Evolutionary conservation across 37 sponge, comb jelly and placozoan species (phyloP).

Genomic region (Cladorhizidae sp.): DNA sequence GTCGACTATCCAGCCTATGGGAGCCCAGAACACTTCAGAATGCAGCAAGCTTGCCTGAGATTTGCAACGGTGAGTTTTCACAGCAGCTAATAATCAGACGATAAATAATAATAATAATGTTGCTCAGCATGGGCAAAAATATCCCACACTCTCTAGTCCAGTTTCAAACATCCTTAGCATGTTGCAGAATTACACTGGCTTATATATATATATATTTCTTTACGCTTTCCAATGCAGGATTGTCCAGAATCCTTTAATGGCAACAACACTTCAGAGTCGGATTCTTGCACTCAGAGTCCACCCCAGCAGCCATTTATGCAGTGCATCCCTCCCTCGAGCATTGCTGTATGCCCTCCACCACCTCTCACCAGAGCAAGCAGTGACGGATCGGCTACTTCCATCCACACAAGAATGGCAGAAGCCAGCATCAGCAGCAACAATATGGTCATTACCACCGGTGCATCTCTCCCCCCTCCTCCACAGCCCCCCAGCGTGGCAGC

Average conservation of each 20-base stretch:
- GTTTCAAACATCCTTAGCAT: no score
- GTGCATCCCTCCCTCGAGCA: conserved; percentile 10
- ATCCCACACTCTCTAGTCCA: no score
- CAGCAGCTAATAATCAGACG: no score
- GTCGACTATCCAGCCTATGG: not conserved
- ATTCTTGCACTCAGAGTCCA: conserved; percentile 24
- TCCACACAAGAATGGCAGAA: conserved; percentile 29
- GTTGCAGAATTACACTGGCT: no score
- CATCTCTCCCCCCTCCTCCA: not conserved
- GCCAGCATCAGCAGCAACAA: not conserved
- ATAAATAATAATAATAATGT: no score
- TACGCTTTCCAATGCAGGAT: not conserved
- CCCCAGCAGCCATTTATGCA: conserved; percentile 14
- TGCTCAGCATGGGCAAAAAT: no score
- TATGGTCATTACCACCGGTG: not conserved
- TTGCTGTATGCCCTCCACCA: conserved; percentile 44
- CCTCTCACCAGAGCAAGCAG: conserved; percentile 51
- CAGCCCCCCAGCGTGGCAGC: no score
- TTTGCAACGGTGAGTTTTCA: not conserved
- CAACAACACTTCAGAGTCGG: conserved; percentile 55
- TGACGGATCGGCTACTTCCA: conserved; percentile 42
- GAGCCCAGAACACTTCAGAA: conserved; percentile 1
- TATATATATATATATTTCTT: no score
- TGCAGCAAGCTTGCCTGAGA: conserved; percentile 10
- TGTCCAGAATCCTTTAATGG: not conserved